Evolutionary conservation across 2,113 vertebrate genomes (phyloP), one percentile per base, ranked within the genome.

Genomic region (Paralichthys olivaceus): DNA sequence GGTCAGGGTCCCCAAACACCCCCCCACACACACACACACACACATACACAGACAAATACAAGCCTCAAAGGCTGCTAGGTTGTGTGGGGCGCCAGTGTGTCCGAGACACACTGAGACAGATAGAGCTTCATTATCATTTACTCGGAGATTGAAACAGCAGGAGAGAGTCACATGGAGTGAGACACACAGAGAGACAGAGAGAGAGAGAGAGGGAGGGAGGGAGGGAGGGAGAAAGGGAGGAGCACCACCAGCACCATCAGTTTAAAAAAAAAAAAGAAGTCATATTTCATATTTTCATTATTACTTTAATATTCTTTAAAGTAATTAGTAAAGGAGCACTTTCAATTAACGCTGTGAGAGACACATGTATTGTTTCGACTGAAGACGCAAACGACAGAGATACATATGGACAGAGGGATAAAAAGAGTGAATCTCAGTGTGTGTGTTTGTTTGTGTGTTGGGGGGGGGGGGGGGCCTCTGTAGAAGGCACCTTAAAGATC

Each of bases 111-210:
- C 90, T 87, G 89, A 87, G 92, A 77, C 79, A 87, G 90, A 89
- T 90, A 88, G 89, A 87, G 87, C 12, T 91, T 91, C 89, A 92
- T 93, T 93, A 92, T 92, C 88, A 89, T 91, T 88, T 87, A 87
- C 79, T 78, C 69, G 82, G 83, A 93, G 84, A 93, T 89, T 89
- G 89, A 90, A 89, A 53, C 85, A 90, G 92, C 84, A 71, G 77
- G 84, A 84, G 67, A 75, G 73, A 72, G 65, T 71, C 69, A 74
- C 81, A 82, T 54, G 75, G 76, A 67, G 87, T 20, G 67, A 84
- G 58, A 51, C 61, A 67, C 57, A 84, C 34, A 79, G 34, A 67
- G 51, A 73, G 66, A 63, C 19, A 43, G 67, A 7, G 66, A 63
- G n/a, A 43, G 67, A 7, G 29, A 77, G 61, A n/a, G 63, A 47